A percentile compares a stretch with the other conserved stretches of the same genome.
Conservation (phyloP, 2,888 invertebrate genomes). For the Corythucha ciliata region DNA sequence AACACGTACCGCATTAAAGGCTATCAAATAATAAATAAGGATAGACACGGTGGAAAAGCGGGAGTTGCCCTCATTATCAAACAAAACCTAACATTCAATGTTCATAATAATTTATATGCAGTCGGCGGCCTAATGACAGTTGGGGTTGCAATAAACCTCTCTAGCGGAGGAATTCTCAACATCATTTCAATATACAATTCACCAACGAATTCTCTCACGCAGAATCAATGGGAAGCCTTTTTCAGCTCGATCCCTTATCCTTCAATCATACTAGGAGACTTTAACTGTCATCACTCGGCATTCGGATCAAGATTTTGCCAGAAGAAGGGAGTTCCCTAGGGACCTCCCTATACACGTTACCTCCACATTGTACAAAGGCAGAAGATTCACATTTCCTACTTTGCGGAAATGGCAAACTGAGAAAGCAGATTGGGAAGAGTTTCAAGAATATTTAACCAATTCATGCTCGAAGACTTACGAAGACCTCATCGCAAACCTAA, state of each 20-base stretch:
- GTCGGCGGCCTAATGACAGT: too few relatives aligned
- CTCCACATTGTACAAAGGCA: too few relatives aligned
- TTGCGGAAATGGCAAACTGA: background rate
- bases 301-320: background rate
- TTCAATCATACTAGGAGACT: constrained; percentile 2
- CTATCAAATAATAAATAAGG: background rate
- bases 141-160: too few relatives aligned
- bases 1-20: background rate
- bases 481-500: background rate
- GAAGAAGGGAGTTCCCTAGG: background rate
- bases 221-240: constrained; percentile 3
- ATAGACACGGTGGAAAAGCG: background rate
- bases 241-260: background rate
- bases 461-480: background rate
- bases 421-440: background rate
- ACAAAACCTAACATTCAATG: background rate
- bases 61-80: background rate
- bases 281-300: constrained; percentile 5
- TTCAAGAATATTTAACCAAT: background rate
- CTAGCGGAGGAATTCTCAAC: too few relatives aligned
- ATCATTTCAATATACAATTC: too few relatives aligned
- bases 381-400: too few relatives aligned
- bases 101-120: background rate
- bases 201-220: too few relatives aligned
- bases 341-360: background rate